Conservation (phyloP, 2,113 vertebrate species). For the Apodemus speciosus region DNA sequence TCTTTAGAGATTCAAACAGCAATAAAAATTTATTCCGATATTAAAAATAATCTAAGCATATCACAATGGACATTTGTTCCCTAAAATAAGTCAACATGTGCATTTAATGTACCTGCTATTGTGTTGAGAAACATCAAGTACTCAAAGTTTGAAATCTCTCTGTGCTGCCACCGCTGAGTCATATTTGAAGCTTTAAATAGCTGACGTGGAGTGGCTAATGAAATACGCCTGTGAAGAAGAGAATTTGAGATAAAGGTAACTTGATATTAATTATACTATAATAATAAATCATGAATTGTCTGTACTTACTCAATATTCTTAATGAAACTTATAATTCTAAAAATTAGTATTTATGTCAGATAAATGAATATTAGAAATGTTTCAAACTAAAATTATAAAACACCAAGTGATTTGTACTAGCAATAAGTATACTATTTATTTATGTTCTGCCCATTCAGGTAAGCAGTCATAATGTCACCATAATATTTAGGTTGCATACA, state of each 20-base stretch:
- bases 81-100: background rate
- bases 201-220: conserved; percentile 95
- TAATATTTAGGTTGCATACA: background rate
- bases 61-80: background rate
- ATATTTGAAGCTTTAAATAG: conserved; percentile 98
- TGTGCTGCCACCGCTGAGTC: conserved; percentile 97
- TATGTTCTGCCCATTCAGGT: conserved; percentile 20
- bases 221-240: conserved; percentile 90
- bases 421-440: background rate
- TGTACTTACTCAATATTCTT: conserved; percentile 19
- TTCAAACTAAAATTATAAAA: conserved; percentile 41
- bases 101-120: conserved; percentile 89
- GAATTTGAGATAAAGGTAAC: background rate
- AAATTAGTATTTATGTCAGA: conserved; percentile 55
- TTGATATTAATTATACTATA: conserved; percentile 27
- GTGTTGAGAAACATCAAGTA: conserved; percentile 98
- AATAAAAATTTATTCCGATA: background rate
- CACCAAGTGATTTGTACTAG: conserved; percentile 39
- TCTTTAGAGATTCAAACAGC: background rate
- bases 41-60: conserved; percentile 19
- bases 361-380: conserved; percentile 31
- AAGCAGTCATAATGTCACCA: conserved; percentile 40
- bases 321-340: conserved; percentile 37
- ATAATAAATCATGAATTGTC: conserved; percentile 10
- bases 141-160: conserved; percentile 98